A percentile compares a stretch with the other conserved stretches of the same genome.
These are phyloP conservation scores for Caerostris extrusa DNA, from an alignment of 1,140 invertebrate species.

Conservation along the genomic window DNA sequence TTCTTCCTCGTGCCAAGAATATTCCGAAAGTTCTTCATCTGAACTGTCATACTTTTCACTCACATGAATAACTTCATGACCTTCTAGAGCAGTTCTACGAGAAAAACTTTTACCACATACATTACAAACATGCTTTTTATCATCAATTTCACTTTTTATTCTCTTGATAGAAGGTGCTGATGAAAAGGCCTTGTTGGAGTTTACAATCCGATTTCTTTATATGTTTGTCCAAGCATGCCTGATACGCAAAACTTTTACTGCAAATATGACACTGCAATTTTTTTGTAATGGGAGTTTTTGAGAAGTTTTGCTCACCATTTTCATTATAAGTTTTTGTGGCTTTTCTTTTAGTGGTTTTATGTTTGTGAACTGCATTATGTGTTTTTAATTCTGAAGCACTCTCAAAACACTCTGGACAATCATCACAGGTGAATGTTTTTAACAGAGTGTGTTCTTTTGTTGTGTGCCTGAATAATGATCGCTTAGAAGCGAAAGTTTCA, in stretches of 20 bases:
- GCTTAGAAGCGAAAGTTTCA: constrained; percentile 31
- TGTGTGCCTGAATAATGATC: constrained; percentile 51
- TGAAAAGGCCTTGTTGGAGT: not conserved
- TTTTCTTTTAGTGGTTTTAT: not conserved
- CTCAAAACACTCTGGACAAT: constrained; percentile 12
- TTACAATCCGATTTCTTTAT: not conserved
- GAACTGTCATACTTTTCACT: not conserved
- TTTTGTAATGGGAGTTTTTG: not conserved
- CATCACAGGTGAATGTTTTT: constrained; percentile 9
- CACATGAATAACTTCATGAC: constrained; percentile 37
- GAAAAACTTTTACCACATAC: constrained; percentile 66
- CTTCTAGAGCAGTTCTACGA: constrained; percentile 52
- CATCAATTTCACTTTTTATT: not conserved
- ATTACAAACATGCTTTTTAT: constrained; percentile 55
- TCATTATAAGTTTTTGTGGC: not conserved
- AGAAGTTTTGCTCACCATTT: not conserved
- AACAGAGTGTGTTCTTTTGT: constrained; percentile 39
- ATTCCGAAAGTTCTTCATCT: not conserved
- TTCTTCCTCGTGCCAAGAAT: constrained; percentile 8
- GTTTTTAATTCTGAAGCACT: not conserved
- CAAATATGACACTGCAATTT: constrained; percentile 29
- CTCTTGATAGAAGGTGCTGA: not conserved
- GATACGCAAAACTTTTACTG: constrained; percentile 38
- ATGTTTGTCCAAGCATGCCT: constrained; percentile 39
- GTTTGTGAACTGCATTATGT: not conserved